A percentile compares a stretch with the other conserved stretches of the same genome.
Evolutionary conservation across 2,113 vertebrate genomes (phyloP).

Genomic region (Herpailurus yagouaroundi): DNA sequence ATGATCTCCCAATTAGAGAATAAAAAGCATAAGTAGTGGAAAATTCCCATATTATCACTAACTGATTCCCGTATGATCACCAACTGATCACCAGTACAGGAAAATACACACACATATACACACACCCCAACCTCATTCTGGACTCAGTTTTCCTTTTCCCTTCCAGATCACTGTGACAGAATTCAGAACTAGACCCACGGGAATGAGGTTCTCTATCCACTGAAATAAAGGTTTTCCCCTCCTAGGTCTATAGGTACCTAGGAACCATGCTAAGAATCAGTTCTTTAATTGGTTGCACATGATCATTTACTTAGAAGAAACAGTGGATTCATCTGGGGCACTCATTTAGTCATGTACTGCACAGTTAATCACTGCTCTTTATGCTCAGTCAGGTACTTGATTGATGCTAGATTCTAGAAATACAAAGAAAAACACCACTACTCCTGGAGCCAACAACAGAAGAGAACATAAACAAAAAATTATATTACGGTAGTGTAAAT

Average conservation of each 20-base stretch:
- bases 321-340: background rate
- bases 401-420: background rate
- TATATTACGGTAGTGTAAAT: background rate
- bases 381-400: background rate
- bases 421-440: background rate
- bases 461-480: background rate
- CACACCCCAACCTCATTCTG: background rate
- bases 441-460: background rate
- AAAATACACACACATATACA: background rate
- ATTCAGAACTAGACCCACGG: background rate
- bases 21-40: background rate
- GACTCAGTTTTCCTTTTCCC: background rate
- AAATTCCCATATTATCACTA: background rate
- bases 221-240: background rate
- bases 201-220: background rate
- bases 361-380: background rate
- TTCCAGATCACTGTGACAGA: background rate
- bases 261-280: background rate
- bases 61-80: background rate
- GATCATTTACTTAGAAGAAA: background rate
- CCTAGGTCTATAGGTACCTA: background rate
- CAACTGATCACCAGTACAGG: background rate
- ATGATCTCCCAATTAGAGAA: background rate
- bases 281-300: background rate
- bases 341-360: background rate